phyloP scores from a whole-genome alignment of 2,888 invertebrate species.

The Cerastoderma edule region DNA sequence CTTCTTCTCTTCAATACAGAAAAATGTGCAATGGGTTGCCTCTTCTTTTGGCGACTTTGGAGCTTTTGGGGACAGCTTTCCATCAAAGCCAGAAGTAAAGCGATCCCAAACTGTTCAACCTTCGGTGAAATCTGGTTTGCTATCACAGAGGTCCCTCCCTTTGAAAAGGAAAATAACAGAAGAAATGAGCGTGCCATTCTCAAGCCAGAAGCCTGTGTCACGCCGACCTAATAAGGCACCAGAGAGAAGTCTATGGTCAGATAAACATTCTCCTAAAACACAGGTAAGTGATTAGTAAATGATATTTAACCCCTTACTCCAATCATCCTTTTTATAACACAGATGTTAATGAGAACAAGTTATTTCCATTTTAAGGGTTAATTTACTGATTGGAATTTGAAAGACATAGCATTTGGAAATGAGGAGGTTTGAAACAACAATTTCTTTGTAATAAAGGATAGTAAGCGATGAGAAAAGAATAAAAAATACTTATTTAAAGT shows the following conservation, averaged over 20 bases:
- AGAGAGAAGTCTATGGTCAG: slow-evolving; percentile 72
- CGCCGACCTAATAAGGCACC: slow-evolving; percentile 51
- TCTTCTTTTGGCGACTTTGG: slow-evolving; percentile 76
- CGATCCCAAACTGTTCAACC: slow-evolving; percentile 11
- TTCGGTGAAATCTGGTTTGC: slow-evolving; percentile 16
- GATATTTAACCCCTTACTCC: too few species aligned
- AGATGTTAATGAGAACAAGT: too few species aligned
- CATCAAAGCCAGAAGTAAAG: slow-evolving; percentile 5
- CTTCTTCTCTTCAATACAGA: slow-evolving; percentile 49
- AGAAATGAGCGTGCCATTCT: neutral
- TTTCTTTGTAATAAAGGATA: too few species aligned
- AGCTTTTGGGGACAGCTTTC: slow-evolving; percentile 26
- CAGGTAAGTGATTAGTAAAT: slow-evolving; percentile 63
- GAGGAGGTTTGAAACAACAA: too few species aligned
- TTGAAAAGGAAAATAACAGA: slow-evolving; percentile 21
- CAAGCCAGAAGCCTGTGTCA: slow-evolving; percentile 27
- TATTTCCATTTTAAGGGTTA: too few species aligned
- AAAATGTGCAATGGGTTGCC: slow-evolving; percentile 71
- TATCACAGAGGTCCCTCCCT: slow-evolving; percentile 1
- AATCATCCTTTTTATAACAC: too few species aligned
- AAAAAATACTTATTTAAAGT: too few species aligned
- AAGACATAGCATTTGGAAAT: too few species aligned
- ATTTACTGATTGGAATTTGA: too few species aligned
- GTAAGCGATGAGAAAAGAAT: too few species aligned
- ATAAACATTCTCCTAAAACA: slow-evolving; percentile 71